Evolutionary conservation across 1,140 invertebrate genomes (phyloP).

Genomic region (Thereuonema tuberculata): DNA sequence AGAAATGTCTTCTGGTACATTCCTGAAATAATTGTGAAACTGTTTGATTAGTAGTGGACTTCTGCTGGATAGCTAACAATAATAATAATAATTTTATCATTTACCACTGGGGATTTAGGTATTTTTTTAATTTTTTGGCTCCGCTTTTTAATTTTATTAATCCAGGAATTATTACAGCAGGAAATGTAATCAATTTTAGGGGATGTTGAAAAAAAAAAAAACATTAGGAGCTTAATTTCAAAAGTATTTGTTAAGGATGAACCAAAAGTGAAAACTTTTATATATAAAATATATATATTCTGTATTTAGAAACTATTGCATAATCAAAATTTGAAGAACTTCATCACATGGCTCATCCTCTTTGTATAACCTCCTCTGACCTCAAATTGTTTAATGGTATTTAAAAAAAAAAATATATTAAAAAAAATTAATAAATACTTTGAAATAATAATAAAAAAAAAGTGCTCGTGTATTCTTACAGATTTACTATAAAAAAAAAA

Average conservation of each 20-base stretch:
- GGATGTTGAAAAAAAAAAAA: constrained; percentile 1
- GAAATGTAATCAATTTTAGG: constrained; percentile 1
- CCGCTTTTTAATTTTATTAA: not conserved
- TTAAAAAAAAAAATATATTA: not conserved
- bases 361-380: constrained; percentile 3
- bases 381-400: constrained; percentile 25
- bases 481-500: too few species aligned
- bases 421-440: too few species aligned
- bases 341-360: constrained; percentile 1
- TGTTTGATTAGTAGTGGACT: not conserved
- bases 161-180: constrained; percentile 1
- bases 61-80: constrained; percentile 5
- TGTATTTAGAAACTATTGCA: not conserved
- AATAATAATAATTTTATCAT: too few species aligned
- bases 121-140: not conserved
- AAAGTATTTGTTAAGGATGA: constrained; percentile 3
- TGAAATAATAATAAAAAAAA: too few species aligned
- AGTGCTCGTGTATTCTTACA: too few species aligned
- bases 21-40: not conserved
- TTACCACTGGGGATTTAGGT: constrained; percentile 9
- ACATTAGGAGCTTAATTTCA: not conserved
- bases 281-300: not conserved
- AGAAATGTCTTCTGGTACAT: not conserved
- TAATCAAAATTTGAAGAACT: constrained; percentile 6
- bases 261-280: constrained; percentile 5